Evolutionary conservation across 2,113 vertebrate genomes (phyloP).

Genomic region (Pygoscelis adeliae): DNA sequence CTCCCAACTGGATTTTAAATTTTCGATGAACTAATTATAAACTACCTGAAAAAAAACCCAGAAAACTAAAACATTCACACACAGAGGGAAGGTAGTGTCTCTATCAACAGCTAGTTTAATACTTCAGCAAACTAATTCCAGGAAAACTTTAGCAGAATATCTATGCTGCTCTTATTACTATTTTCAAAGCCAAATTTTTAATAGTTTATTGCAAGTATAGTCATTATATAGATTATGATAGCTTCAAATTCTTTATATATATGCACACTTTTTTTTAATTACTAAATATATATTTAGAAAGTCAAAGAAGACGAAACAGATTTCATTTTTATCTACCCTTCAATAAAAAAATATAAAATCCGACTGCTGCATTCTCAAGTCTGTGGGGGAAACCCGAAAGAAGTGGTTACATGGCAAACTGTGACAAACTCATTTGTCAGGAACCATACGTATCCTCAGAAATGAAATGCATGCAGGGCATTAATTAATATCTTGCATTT

Average conservation of each 20-base stretch:
- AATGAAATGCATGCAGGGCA: background rate
- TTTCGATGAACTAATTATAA: background rate
- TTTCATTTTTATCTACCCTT: background rate
- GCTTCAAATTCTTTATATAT: background rate
- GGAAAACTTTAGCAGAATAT: background rate
- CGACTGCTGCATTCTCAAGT: background rate
- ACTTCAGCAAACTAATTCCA: background rate
- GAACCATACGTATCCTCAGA: background rate
- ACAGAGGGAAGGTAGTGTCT: background rate
- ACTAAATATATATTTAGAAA: background rate
- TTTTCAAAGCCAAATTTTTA: background rate
- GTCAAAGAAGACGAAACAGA: background rate
- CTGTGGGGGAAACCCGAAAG: background rate
- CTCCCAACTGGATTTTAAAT: background rate
- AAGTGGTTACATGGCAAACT: background rate
- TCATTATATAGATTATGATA: background rate
- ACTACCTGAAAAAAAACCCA: background rate
- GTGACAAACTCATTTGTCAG: background rate
- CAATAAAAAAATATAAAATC: background rate
- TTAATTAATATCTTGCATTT: background rate
- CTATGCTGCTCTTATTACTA: background rate
- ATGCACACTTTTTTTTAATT: background rate
- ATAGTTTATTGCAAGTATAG: background rate
- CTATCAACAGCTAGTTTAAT: background rate
- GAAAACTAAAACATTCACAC: background rate